Evolutionary conservation across 2,113 vertebrate genomes (phyloP), one percentile per base, ranked within the genome.

Genomic region (Cercopithecus mona): DNA sequence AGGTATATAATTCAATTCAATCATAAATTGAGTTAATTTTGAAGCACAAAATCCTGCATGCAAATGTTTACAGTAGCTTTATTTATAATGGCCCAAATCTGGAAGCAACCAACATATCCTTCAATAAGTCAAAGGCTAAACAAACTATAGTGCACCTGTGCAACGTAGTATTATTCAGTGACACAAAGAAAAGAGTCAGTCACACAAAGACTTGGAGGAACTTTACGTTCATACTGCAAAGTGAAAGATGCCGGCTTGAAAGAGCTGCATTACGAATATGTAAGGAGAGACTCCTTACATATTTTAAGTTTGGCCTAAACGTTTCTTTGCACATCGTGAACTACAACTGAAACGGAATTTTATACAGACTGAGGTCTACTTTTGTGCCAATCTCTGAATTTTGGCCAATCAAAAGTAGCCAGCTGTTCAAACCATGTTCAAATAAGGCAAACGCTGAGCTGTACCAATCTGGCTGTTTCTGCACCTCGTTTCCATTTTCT

Each of bases 101-200:
- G n/a, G 18, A 57, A 57, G 68, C 38, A 68, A 90, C 27, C 45
- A 92, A 88, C 12, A 68, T 7, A 22, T 68, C 30, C 38, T 82
- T 68, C 48, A 27, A 1, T 30, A 59, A 25, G 32, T 27, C 38
- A 23, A 35, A n/a, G 6, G 25, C 70, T 78, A 43, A 68, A 70
- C 5, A 52, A 76, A 59, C 5, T 25, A 2, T 23, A 1, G 20
- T 17, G 12, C 1, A 17, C 45, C 7, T n/a, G n/a, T 35, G 5
- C 3, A 11, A 17, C 43, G 9, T 38, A 27, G 8, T 61, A 30
- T 64, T 72, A 43, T 76, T 86, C 22, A 80, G 59, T 22, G 70
- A 78, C 38, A 68, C 22, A 9, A 59, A 76, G 23, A 81, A 48
- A 88, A 2, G 14, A 66, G 0, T 13, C 22, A n/a, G 64, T 11